Percentiles rank a stretch among this genome's conserved stretches.
phyloP scores from a whole-genome alignment of 2,888 invertebrate genomes.

The Acleris cristana region DNA sequence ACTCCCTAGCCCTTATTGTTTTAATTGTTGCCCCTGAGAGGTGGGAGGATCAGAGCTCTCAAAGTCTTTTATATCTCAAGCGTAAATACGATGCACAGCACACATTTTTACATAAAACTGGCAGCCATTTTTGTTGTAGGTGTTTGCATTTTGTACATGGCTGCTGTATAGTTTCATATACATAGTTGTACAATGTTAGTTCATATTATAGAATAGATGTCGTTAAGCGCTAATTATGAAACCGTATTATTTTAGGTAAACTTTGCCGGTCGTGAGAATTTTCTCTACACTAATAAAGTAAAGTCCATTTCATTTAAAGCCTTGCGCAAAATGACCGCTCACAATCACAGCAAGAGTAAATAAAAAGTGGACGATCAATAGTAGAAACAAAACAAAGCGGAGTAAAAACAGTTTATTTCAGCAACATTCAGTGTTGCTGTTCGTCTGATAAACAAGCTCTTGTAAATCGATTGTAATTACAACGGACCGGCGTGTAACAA shows the following conservation, averaged over 20 bases:
- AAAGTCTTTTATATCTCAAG: slow-evolving; percentile 69
- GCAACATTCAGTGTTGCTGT: slow-evolving; percentile 14
- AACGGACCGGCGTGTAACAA: slow-evolving; percentile 59
- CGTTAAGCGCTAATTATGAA: too few species aligned
- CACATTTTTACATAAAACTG: slow-evolving; percentile 47
- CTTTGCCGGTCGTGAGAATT: background rate
- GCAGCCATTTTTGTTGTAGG: slow-evolving; percentile 50
- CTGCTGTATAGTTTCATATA: background rate
- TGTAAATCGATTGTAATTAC: slow-evolving; percentile 65
- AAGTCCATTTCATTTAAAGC: slow-evolving; percentile 10
- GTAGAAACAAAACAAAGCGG: slow-evolving; percentile 33
- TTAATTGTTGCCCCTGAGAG: slow-evolving; percentile 80
- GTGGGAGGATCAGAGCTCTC: slow-evolving; percentile 75
- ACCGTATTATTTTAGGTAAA: background rate
- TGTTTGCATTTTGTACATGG: slow-evolving; percentile 24
- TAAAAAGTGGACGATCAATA: slow-evolving; percentile 30
- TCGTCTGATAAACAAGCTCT: slow-evolving; percentile 27
- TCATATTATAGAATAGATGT: too few species aligned
- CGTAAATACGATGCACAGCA: slow-evolving; percentile 51
- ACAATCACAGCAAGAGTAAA: slow-evolving; percentile 28
- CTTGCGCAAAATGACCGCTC: slow-evolving; percentile 27
- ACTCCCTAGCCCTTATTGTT: slow-evolving; percentile 67
- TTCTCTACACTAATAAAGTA: background rate
- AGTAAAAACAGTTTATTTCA: slow-evolving; percentile 35
- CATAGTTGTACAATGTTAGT: too few species aligned